These are phyloP conservation scores for Cistogaster globosa DNA, from an alignment of 2,888 invertebrate genomes.

Conservation along the genomic window DNA sequence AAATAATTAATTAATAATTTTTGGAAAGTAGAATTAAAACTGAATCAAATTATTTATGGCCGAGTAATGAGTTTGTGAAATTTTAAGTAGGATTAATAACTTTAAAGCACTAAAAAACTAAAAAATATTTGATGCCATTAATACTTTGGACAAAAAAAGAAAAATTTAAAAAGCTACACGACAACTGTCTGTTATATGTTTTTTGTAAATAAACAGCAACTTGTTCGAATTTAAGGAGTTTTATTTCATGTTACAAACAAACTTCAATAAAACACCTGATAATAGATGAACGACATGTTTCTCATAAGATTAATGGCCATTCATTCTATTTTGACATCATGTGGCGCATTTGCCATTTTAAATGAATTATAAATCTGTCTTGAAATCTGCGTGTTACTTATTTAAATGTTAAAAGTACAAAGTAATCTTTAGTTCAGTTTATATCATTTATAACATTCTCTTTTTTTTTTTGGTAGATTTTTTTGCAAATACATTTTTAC, in stretches of 20 bases:
- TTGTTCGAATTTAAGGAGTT: background rate
- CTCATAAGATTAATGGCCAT: slow-evolving; percentile 14
- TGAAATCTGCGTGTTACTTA: slow-evolving; percentile 14
- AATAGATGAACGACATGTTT: background rate
- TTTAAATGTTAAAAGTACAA: slow-evolving; percentile 37
- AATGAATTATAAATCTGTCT: slow-evolving; percentile 35
- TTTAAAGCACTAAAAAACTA: background rate
- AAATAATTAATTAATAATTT: slow-evolving; percentile 11
- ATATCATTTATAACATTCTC: slow-evolving; percentile 26
- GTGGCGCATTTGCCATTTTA: slow-evolving; percentile 12
- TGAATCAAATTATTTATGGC: background rate
- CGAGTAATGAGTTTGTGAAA: background rate
- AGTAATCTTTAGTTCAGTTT: slow-evolving; percentile 14
- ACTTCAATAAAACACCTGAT: slow-evolving; percentile 5
- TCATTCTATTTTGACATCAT: slow-evolving; percentile 21
- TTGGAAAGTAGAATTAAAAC: background rate
- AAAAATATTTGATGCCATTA: background rate
- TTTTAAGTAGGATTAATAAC: background rate
- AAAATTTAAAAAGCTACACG: background rate
- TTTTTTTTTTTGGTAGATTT: slow-evolving; percentile 1
- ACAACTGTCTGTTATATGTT: background rate
- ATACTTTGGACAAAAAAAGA: background rate
- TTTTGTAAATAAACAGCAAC: background rate
- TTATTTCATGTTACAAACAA: background rate
- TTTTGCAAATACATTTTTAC: background rate